phyloP scores from a whole-genome alignment of 2,888 invertebrate species.

The Lacanobia oleracea region DNA sequence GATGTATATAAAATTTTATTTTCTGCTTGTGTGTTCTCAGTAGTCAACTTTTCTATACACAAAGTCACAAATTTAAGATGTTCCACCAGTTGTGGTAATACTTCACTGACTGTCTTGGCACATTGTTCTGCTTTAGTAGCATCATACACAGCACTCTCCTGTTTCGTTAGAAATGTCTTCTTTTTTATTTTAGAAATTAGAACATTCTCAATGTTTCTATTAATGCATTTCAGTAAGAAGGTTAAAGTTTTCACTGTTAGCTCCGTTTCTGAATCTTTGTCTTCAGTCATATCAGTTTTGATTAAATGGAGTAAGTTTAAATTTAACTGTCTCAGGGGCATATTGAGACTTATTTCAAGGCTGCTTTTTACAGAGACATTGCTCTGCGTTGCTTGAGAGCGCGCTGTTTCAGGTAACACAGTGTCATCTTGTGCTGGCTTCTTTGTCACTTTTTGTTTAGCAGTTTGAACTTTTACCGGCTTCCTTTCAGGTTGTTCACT shows the following conservation, averaged over 20 bases:
- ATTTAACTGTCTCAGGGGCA: conserved; percentile 79
- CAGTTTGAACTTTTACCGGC: conserved; percentile 65
- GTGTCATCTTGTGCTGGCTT: conserved; percentile 77
- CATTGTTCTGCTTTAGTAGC: conserved; percentile 79
- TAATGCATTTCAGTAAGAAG: conserved; percentile 79
- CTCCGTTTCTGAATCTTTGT: conserved; percentile 70
- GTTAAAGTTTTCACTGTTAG: conserved; percentile 79
- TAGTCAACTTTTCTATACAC: conserved; percentile 74
- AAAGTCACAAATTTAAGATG: conserved; percentile 77
- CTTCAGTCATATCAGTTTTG: conserved; percentile 75
- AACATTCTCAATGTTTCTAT: conserved; percentile 76
- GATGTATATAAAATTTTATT: conserved; percentile 71
- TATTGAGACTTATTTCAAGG: conserved; percentile 72
- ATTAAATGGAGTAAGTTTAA: conserved; percentile 80
- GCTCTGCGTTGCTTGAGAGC: conserved; percentile 80
- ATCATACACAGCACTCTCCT: conserved; percentile 76
- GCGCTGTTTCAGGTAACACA: conserved; percentile 79
- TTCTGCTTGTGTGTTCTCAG: conserved; percentile 71
- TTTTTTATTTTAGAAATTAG: conserved; percentile 83
- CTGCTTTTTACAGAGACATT: conserved; percentile 75
- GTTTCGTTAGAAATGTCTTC: conserved; percentile 81
- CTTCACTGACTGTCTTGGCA: conserved; percentile 75
- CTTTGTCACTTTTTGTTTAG: conserved; percentile 75
- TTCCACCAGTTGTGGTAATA: conserved; percentile 79
- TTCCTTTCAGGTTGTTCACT: conserved; percentile 74